These are phyloP conservation scores for Pelvicachromis taeniatus DNA, from an alignment of 2,113 vertebrate species.

Conservation along the genomic window DNA sequence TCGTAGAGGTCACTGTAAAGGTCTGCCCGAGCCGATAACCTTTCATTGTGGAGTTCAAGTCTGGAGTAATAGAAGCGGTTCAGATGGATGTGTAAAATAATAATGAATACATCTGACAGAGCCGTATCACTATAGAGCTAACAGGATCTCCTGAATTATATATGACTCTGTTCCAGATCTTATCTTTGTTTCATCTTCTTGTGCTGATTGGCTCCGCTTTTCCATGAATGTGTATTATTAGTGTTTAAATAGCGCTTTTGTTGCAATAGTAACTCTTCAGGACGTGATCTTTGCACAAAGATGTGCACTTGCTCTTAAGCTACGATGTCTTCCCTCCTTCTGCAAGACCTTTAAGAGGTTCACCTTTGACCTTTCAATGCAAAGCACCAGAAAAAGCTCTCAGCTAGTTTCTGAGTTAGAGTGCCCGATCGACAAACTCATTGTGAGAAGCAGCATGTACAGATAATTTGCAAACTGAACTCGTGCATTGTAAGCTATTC, in stretches of 20 bases:
- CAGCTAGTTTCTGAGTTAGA: neutral
- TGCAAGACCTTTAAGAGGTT: slow-evolving; percentile 32
- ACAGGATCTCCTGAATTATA: slow-evolving; percentile 21
- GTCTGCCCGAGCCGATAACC: slow-evolving; percentile 58
- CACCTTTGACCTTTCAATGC: slow-evolving; percentile 65
- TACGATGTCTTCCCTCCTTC: neutral
- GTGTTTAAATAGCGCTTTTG: neutral
- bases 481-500: neutral
- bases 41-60: slow-evolving; percentile 42
- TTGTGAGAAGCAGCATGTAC: neutral
- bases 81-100: slow-evolving; percentile 4
- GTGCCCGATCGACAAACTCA: neutral
- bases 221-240: neutral
- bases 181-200: neutral
- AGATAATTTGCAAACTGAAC: neutral
- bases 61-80: neutral
- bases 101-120: neutral
- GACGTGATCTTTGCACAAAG: neutral
- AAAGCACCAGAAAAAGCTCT: neutral
- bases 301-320: neutral
- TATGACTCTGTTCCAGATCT: neutral
- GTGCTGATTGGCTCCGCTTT: neutral
- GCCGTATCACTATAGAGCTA: neutral
- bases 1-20: slow-evolving; percentile 69
- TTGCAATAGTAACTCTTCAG: neutral